Evolutionary conservation across 2,888 invertebrate species (phyloP).

Genomic region (Agrochola lota): DNA sequence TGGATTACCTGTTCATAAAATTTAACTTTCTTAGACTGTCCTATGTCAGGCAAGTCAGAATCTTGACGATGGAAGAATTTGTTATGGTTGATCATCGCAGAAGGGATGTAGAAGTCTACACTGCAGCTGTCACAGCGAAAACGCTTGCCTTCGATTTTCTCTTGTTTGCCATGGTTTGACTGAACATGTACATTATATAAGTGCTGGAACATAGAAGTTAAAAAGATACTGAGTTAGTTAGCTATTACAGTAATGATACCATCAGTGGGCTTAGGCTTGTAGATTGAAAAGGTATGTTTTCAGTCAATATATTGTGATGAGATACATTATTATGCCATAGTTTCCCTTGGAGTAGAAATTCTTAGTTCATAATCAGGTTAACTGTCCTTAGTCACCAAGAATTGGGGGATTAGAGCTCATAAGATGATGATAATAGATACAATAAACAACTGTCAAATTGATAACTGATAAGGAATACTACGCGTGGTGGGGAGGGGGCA

Average conservation of each 20-base stretch:
- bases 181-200: constrained; percentile 91
- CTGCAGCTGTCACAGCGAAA: constrained; percentile 90
- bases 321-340: background rate
- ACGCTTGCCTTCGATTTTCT: constrained; percentile 67
- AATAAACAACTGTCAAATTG: constrained; percentile 48
- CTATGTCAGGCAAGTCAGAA: constrained; percentile 81
- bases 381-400: constrained; percentile 5
- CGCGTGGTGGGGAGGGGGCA: constrained; percentile 70
- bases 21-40: constrained; percentile 85
- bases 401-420: background rate
- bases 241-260: background rate
- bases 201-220: constrained; percentile 80
- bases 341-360: background rate
- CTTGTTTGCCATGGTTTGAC: constrained; percentile 81
- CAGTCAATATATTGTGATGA: background rate
- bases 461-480: constrained; percentile 60
- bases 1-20: constrained; percentile 78
- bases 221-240: background rate
- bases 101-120: constrained; percentile 89
- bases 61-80: constrained; percentile 87
- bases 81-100: constrained; percentile 91
- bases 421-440: constrained; percentile 20
- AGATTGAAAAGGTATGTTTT: background rate
- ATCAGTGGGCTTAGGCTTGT: background rate
- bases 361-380: background rate